Conservation (phyloP, 2,113 vertebrate genomes). For the Hyaena hyaena region DNA sequence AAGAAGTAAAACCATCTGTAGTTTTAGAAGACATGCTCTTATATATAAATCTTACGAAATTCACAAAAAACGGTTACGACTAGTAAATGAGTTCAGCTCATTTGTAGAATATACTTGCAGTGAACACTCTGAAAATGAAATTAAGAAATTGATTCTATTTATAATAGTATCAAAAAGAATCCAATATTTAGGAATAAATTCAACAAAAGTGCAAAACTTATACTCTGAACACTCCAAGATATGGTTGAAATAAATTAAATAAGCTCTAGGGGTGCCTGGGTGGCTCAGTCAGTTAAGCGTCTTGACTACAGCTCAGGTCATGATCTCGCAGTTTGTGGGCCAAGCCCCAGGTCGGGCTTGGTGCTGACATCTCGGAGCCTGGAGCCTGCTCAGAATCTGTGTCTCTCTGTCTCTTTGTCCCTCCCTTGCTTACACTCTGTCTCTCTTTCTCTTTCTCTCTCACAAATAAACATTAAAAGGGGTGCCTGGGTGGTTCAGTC, state of each 20-base stretch:
- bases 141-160: slow-evolving; percentile 11
- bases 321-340: too few relatives aligned
- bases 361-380: too few relatives aligned
- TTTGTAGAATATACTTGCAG: neutral
- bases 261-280: neutral
- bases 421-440: too few relatives aligned
- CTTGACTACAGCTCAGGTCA: too few relatives aligned
- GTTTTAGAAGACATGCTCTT: neutral
- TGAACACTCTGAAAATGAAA: neutral
- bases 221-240: neutral
- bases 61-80: neutral
- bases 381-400: too few relatives aligned
- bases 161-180: neutral
- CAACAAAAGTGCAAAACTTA: neutral
- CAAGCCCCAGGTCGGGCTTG: too few relatives aligned
- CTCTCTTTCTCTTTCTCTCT: too few relatives aligned
- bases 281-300: too few relatives aligned
- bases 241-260: neutral
- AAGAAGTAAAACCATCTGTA: neutral
- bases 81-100: neutral
- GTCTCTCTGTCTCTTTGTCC: too few relatives aligned
- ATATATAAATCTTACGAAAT: neutral
- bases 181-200: slow-evolving; percentile 6
- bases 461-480: too few relatives aligned
- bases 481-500: too few relatives aligned